phyloP scores from a whole-genome alignment of 2,113 vertebrate species.

The Dicentrarchus labrax region DNA sequence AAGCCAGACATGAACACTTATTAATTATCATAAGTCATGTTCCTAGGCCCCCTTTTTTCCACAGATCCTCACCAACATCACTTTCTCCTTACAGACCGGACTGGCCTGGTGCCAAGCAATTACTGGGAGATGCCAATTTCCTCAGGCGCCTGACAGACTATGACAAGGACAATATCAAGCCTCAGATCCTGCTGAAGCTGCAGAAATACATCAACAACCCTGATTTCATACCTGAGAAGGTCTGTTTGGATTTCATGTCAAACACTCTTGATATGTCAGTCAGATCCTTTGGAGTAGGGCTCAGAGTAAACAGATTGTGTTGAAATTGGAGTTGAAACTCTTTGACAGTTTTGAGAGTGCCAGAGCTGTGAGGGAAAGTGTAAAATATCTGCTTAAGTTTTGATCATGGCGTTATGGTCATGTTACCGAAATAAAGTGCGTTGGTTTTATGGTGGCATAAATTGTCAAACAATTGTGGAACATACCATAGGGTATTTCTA shows the following conservation, averaged over 20 bases:
- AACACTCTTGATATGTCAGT: neutral
- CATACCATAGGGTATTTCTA: neutral
- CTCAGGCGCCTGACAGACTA: conserved; percentile 87
- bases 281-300: neutral
- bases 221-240: conserved; percentile 89
- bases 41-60: neutral
- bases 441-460: neutral
- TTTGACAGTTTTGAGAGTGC: neutral
- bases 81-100: conserved; percentile 82
- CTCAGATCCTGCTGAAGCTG: conserved; percentile 86
- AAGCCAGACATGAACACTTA: neutral
- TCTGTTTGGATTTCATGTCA: conserved; percentile 42
- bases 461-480: conserved; percentile 1
- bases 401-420: neutral
- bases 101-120: conserved; percentile 88
- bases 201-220: conserved; percentile 89
- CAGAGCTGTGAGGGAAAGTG: neutral
- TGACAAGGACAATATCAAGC: conserved; percentile 89
- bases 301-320: neutral
- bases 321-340: neutral
- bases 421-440: neutral
- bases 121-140: conserved; percentile 88
- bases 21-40: neutral
- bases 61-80: neutral
- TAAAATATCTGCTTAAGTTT: neutral